A percentile compares a stretch with the other conserved stretches of the same genome.
Evolutionary conservation across 2,797 vertebrate genomes (phyloP).

Genomic region (Glyptemys insculpta): DNA sequence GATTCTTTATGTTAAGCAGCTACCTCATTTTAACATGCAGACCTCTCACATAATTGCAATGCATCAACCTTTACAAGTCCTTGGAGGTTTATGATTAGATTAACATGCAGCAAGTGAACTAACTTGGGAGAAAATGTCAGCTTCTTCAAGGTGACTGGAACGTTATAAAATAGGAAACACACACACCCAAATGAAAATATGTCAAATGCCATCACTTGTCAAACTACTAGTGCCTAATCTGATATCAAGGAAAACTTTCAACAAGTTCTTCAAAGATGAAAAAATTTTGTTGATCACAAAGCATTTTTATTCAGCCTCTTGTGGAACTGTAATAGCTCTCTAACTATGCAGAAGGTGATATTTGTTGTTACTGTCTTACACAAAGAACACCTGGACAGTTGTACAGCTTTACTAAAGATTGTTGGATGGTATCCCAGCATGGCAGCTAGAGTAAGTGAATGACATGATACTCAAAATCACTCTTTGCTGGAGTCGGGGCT

Average conservation of each 20-base stretch:
- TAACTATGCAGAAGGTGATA: slow-evolving; percentile 4
- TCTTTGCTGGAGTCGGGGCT: background rate
- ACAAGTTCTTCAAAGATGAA: slow-evolving; percentile 31
- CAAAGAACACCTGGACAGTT: background rate
- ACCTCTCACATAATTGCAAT: background rate
- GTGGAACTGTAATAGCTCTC: slow-evolving; percentile 13
- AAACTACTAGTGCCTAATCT: slow-evolving; percentile 18
- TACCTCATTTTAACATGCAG: background rate
- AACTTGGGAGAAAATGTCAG: slow-evolving; percentile 1
- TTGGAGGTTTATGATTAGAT: slow-evolving; percentile 15
- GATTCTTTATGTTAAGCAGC: slow-evolving; percentile 18
- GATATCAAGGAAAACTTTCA: slow-evolving; percentile 40
- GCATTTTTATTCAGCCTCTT: background rate
- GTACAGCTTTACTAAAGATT: slow-evolving; percentile 12
- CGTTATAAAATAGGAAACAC: slow-evolving; percentile 9
- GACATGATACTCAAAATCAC: background rate
- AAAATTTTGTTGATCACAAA: slow-evolving; percentile 22
- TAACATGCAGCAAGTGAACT: background rate
- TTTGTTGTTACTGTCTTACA: slow-evolving; percentile 23
- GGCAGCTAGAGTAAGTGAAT: background rate
- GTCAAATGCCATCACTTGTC: background rate
- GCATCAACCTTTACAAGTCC: background rate
- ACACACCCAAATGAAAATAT: background rate
- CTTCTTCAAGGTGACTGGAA: slow-evolving; percentile 9
- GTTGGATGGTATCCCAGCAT: background rate